Percentiles rank a stretch among this genome's conserved stretches.
These are phyloP conservation scores for Chionis minor DNA, from an alignment of 2,113 vertebrate species.

Conservation along the genomic window DNA sequence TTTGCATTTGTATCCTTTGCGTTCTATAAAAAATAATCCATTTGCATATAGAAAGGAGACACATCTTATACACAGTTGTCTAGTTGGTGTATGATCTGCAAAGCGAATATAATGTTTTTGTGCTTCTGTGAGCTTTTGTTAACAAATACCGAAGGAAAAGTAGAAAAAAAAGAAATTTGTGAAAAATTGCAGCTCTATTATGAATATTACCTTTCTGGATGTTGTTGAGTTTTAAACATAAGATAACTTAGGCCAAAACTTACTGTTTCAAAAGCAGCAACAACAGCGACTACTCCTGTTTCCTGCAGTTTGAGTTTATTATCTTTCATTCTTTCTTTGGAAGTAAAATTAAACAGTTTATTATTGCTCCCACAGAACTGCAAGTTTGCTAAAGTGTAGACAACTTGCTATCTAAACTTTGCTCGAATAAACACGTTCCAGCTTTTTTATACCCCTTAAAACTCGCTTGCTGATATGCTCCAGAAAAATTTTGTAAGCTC, in stretches of 20 bases:
- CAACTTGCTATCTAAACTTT: slow-evolving; percentile 11
- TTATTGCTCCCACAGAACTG: slow-evolving; percentile 2
- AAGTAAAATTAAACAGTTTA: slow-evolving; percentile 30
- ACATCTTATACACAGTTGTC: background rate
- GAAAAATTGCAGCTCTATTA: background rate
- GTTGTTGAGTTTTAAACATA: background rate
- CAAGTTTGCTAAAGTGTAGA: background rate
- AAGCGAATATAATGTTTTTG: background rate
- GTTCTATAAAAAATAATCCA: background rate
- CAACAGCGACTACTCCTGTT: background rate
- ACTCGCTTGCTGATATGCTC: background rate
- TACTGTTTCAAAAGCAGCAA: background rate
- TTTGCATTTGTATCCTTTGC: slow-evolving; percentile 17
- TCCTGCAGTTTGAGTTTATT: slow-evolving; percentile 11
- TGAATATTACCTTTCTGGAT: background rate
- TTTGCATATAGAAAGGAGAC: slow-evolving; percentile 5
- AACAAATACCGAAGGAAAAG: background rate
- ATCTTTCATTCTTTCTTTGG: slow-evolving; percentile 10
- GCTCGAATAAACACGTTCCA: background rate
- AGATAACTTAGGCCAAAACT: background rate
- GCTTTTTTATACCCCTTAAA: background rate
- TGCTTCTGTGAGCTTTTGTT: background rate
- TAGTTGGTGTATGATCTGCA: background rate
- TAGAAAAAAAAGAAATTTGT: background rate
- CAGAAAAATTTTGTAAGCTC: background rate